Conservation (phyloP, 2,888 invertebrate species). For the Pristionchus mayeri region DNA sequence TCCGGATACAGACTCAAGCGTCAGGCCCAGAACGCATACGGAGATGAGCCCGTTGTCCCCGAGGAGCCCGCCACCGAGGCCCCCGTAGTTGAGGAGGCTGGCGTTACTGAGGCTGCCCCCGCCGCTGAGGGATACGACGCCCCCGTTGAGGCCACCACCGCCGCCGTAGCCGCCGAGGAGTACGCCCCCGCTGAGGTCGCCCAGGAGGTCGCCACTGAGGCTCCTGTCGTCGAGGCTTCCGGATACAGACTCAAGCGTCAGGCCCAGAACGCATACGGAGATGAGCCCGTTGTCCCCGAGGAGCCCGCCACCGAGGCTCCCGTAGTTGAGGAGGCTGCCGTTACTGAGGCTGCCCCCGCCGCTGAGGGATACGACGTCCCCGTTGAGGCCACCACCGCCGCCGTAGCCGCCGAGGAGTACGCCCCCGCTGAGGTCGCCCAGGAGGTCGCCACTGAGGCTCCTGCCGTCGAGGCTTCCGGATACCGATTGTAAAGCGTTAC, state of each 20-base stretch:
- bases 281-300: slow-evolving; percentile 47
- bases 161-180: slow-evolving; percentile 49
- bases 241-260: slow-evolving; percentile 49
- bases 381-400: not conserved
- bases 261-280: slow-evolving; percentile 63
- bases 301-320: slow-evolving; percentile 52
- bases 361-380: slow-evolving; percentile 50
- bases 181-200: slow-evolving; percentile 47
- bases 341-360: slow-evolving; percentile 48
- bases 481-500: slow-evolving; percentile 30
- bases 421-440: slow-evolving; percentile 49
- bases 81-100: slow-evolving; percentile 50
- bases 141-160: slow-evolving; percentile 1
- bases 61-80: slow-evolving; percentile 52
- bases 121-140: slow-evolving; percentile 50
- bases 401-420: slow-evolving; percentile 49
- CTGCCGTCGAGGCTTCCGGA: slow-evolving; percentile 50
- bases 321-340: slow-evolving; percentile 51
- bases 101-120: slow-evolving; percentile 48
- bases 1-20: slow-evolving; percentile 47
- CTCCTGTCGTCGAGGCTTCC: slow-evolving; percentile 41
- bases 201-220: slow-evolving; percentile 32
- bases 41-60: slow-evolving; percentile 52
- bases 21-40: slow-evolving; percentile 60
- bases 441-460: slow-evolving; percentile 52